Evolutionary conservation across 2,888 invertebrate species (phyloP).

Genomic region (Leptinotarsa juncta): DNA sequence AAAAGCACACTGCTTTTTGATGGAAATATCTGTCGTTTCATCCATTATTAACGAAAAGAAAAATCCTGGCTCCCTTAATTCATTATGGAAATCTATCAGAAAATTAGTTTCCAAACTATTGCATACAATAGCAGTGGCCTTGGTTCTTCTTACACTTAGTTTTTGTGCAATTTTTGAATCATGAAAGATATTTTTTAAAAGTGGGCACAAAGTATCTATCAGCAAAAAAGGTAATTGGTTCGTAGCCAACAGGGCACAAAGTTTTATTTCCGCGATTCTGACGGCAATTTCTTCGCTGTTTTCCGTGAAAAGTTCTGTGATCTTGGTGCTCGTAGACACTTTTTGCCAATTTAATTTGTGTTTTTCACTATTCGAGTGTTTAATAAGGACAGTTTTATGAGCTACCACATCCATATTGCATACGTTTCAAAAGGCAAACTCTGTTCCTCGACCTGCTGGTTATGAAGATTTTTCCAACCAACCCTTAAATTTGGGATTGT

Average conservation of each 20-base stretch:
- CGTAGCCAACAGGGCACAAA: slow-evolving; percentile 17
- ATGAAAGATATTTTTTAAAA: slow-evolving; percentile 36
- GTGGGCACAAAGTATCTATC: slow-evolving; percentile 36
- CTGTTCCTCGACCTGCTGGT: slow-evolving; percentile 6
- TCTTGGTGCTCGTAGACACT: slow-evolving; percentile 23
- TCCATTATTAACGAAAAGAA: slow-evolving; percentile 34
- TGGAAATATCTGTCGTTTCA: slow-evolving; percentile 27
- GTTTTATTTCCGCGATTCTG: not conserved
- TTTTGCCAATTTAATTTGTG: slow-evolving; percentile 28
- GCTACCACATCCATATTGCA: slow-evolving; percentile 21
- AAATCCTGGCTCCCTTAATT: slow-evolving; percentile 10
- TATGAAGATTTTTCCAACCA: slow-evolving; percentile 18
- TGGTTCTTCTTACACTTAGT: slow-evolving; percentile 34
- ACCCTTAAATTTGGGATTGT: slow-evolving; percentile 17
- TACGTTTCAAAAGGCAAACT: slow-evolving; percentile 27
- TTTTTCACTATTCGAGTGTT: slow-evolving; percentile 20
- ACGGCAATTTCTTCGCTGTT: not conserved
- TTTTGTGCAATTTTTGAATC: slow-evolving; percentile 42
- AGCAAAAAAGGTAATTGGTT: slow-evolving; percentile 20
- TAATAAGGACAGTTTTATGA: slow-evolving; percentile 23
- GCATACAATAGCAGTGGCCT: slow-evolving; percentile 32
- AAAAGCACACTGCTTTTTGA: slow-evolving; percentile 36
- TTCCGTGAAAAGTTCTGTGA: slow-evolving; percentile 13
- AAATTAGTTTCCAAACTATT: slow-evolving; percentile 12
- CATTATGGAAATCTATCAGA: slow-evolving; percentile 12